Evolutionary conservation across 2,888 invertebrate species (phyloP), one percentile per base, ranked within the genome.

Genomic region (Bembecia ichneumoniformis): DNA sequence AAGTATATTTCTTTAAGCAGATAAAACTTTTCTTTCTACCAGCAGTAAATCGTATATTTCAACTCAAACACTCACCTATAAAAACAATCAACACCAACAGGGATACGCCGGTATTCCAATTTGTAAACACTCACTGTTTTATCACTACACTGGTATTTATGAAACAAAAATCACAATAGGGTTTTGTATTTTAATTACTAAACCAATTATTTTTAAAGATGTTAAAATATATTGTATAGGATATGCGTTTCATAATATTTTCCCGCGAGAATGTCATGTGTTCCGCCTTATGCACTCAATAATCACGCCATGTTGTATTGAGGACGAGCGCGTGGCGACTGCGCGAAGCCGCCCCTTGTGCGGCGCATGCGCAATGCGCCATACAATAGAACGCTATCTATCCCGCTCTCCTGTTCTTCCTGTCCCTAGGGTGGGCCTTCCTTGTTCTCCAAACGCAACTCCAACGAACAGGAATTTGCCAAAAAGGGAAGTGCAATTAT

Each of bases 291-390:
- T 82, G 79, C 69, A 66, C 28, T 28, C 28, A 74, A 68, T 76
- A 60, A 43, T 47, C 61, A 62, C 83, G 80, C 82, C 84, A 81
- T 82, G 77, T 79, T 78, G 74, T 63, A 72, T 75, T 69, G 70
- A 70, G 75, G 76, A 77, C 79, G 74, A 73, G 77, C 86, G 84
- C 82, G 81, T 80, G 81, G 74, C 81, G 81, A 86, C 86, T 86
- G 84, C 82, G 84, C 82, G 74, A 69, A 65, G 73, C 77, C 71
- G 76, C 73, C 78, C 66, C 59, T 56, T 52, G 58, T 57, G 51
- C 77, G 52, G 73, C 77, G 79, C 82, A 74, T 74, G 84, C 81
- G 81, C 68, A 59, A 58, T 77, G 75, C 80, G 78, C 78, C 77
- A 80, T 79, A 79, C 77, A 28, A 28, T 28, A 28, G 7, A 9